Percentiles rank a stretch among this genome's conserved stretches.
Evolutionary conservation across 30 jellyfish, hydroid and myxozoan genomes (phyloP).

Genomic region (Turritopsis rubra): DNA sequence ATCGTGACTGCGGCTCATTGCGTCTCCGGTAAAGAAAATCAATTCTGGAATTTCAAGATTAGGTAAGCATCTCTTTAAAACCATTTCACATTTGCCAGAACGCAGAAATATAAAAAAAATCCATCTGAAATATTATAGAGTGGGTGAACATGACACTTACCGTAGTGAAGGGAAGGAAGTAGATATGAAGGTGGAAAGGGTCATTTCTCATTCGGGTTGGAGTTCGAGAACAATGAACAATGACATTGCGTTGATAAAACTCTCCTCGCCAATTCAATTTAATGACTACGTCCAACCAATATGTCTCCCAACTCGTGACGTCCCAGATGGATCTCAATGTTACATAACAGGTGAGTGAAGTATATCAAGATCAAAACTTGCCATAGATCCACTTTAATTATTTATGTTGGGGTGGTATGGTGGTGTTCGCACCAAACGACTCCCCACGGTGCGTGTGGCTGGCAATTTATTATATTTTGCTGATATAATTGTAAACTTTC

Average conservation of each 20-base stretch:
- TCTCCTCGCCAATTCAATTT: constrained; percentile 28
- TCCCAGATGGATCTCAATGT: constrained; percentile 70
- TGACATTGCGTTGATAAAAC: constrained; percentile 61
- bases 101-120: no score
- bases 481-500: no score
- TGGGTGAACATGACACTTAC: constrained; percentile 49
- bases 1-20: constrained; percentile 69
- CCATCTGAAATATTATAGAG: constrained; percentile 23
- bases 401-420: no score
- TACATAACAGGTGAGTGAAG: constrained; percentile 65
- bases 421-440: no score
- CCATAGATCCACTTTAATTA: no score
- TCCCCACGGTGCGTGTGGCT: no score
- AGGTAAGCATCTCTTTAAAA: no score
- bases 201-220: constrained; percentile 46
- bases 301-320: constrained; percentile 52
- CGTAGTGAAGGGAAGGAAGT: constrained; percentile 32
- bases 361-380: no score
- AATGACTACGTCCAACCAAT: constrained; percentile 51
- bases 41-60: constrained; percentile 13
- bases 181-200: constrained; percentile 40
- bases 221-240: constrained; percentile 26
- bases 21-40: constrained; percentile 42
- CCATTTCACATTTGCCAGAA: no score
- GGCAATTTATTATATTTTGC: no score